phyloP scores from a whole-genome alignment of 35 echinoderm and acorn worm species.

The Stichopus chloronotus region DNA sequence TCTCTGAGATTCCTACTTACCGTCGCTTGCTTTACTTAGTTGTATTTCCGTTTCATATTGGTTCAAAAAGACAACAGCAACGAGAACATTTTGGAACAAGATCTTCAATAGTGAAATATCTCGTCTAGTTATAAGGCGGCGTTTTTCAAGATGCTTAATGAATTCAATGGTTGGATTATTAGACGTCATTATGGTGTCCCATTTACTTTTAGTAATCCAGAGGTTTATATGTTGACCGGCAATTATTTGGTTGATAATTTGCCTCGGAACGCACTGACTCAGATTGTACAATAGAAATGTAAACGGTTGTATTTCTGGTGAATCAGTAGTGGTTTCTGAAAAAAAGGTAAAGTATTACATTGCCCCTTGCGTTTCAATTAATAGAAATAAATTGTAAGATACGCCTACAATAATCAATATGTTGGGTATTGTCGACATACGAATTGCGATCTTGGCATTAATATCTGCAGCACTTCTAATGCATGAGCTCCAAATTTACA shows the following conservation, averaged over 20 bases:
- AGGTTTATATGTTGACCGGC: background rate
- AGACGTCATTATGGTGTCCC: background rate
- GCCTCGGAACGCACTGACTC: background rate
- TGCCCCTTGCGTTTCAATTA: no score
- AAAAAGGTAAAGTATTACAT: background rate
- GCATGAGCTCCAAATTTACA: no score
- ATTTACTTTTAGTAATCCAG: background rate
- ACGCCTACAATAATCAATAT: no score
- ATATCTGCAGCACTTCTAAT: no score
- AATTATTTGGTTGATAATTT: background rate
- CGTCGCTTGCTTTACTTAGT: background rate
- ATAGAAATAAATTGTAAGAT: no score
- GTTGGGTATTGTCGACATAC: no score
- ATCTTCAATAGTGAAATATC: background rate
- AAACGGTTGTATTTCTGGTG: constrained; percentile 14
- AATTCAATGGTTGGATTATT: background rate
- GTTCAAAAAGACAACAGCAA: background rate
- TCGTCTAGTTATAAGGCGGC: background rate
- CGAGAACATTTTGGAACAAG: background rate
- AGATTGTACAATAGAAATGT: background rate
- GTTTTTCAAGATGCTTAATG: background rate
- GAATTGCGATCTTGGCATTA: no score
- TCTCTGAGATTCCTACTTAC: background rate
- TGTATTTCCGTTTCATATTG: constrained; percentile 17
- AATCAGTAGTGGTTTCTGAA: background rate